Conservation (phyloP, 2,888 invertebrate species). For the Lasioglossum calceatum region DNA sequence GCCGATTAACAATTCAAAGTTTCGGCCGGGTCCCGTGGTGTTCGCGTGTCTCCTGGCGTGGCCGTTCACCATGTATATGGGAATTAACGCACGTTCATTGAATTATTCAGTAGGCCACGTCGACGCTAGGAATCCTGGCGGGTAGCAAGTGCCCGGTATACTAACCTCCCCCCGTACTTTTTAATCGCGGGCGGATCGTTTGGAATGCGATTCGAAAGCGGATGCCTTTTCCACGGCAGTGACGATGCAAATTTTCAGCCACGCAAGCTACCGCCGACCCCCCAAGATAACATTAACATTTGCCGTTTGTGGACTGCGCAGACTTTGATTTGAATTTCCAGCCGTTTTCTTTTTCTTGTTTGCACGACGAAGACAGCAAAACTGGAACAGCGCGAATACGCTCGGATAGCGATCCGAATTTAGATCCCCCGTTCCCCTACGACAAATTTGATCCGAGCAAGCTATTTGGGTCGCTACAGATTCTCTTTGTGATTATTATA, state of each 20-base stretch:
- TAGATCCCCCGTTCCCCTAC: not conserved
- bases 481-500: not conserved
- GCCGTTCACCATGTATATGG: slow-evolving; percentile 56
- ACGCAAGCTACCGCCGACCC: slow-evolving; percentile 37
- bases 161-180: slow-evolving; percentile 42
- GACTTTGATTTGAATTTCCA: slow-evolving; percentile 1
- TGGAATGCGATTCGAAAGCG: slow-evolving; percentile 54
- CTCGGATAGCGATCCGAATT: not conserved
- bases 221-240: slow-evolving; percentile 56
- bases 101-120: slow-evolving; percentile 66
- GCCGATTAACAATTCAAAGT: slow-evolving; percentile 70
- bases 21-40: slow-evolving; percentile 48
- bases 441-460: not conserved
- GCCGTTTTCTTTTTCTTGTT: too few relatives aligned
- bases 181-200: slow-evolving; percentile 65
- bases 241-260: slow-evolving; percentile 67
- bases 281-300: slow-evolving; percentile 28
- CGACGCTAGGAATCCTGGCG: slow-evolving; percentile 49
- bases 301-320: not conserved
- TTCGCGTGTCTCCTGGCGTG: slow-evolving; percentile 51
- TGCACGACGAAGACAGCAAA: not conserved
- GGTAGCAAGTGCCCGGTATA: slow-evolving; percentile 26
- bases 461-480: not conserved
- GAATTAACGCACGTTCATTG: slow-evolving; percentile 71
- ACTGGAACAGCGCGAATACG: not conserved